Conservation (phyloP, 2,113 vertebrate genomes). For the Propithecus coquereli region DNA sequence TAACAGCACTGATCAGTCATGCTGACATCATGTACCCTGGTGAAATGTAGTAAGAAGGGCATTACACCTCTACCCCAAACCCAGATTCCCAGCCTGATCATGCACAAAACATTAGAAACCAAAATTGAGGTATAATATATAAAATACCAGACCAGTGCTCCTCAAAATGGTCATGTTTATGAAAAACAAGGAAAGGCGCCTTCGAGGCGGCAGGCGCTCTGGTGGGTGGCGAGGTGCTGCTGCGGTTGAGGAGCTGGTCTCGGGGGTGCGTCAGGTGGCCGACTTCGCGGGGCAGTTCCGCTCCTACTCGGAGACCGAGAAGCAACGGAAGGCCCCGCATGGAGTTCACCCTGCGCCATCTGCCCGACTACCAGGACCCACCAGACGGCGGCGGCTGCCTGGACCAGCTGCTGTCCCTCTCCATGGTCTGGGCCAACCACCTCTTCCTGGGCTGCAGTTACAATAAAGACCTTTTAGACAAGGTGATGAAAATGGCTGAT, state of each 20-base stretch:
- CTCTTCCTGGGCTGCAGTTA: slow-evolving; percentile 93
- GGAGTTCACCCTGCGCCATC: slow-evolving; percentile 87
- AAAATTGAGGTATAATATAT: not conserved
- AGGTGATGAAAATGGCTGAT: slow-evolving; percentile 90
- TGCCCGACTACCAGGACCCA: slow-evolving; percentile 79
- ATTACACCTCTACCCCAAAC: not conserved
- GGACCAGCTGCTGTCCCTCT: slow-evolving; percentile 88
- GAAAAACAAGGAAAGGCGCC: not conserved
- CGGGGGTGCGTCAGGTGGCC: slow-evolving; percentile 81
- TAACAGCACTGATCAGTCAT: not conserved
- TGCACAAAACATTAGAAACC: not conserved
- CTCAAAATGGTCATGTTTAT: not conserved
- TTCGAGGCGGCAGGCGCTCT: not conserved
- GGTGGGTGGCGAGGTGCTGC: slow-evolving; percentile 62
- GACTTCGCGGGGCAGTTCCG: slow-evolving; percentile 84
- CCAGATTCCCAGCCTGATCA: not conserved
- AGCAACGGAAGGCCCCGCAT: slow-evolving; percentile 88
- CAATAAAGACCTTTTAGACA: slow-evolving; percentile 86
- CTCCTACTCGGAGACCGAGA: slow-evolving; percentile 89
- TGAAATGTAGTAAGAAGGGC: not conserved
- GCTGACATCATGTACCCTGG: not conserved
- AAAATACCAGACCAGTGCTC: not conserved
- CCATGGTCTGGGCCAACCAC: slow-evolving; percentile 94
- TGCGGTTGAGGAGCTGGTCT: slow-evolving; percentile 70
- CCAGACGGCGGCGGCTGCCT: slow-evolving; percentile 70